Base-by-base conservation (phyloP, 2,113 vertebrate genomes). In the Pelmatolapia mariae region DNA sequence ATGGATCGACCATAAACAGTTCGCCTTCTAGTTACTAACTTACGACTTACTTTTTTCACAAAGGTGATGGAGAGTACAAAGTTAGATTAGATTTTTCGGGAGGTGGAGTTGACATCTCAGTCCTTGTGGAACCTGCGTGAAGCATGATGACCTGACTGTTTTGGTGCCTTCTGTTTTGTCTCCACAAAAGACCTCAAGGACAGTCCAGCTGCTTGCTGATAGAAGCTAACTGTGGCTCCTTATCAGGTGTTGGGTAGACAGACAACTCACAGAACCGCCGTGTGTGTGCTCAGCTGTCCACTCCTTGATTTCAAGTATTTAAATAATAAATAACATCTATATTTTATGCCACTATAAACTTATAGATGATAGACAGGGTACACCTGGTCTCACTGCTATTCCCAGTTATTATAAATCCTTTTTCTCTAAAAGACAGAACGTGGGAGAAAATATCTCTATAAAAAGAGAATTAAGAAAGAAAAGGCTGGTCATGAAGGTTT, bases 201-300 rank as follows among this genome's bases (percentile, higher is more conserved):
- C 45, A 52, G 10, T 31, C 7, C 45, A 52, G 10, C 26, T 78
- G 7, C 73, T 78, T 19, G 7, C 29, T 78, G 73, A 52, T 31
- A 33, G 31, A 78, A 52, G 26, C 43, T 78, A 45, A 47, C 71
- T 19, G 8, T 18, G 22, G 40, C 40, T 73, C 22, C 40, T 73
- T 71, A 16, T 29, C 71, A 78, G 2, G 18, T 31, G 71, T 78
- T 8, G 71, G 7, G 4, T 9, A 52, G 26, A 3, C 47, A 31
- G 73, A 78, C 45, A 78, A 31, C 4, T 78, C 0, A 29, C 9
- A 45, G 3, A 2, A 15, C 0, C 3, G 0, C 40, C 0, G 7
- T 6, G 43, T 9, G 29, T 78, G 16, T 78, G 18, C 45, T 52
- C 73, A 6, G 45, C 26, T 0, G 10, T 52, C 10, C 10, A 31